Percentiles rank a stretch among this genome's conserved stretches.
Evolutionary conservation across 2,113 vertebrate species (phyloP).

Genomic region (Podilymbus podiceps): DNA sequence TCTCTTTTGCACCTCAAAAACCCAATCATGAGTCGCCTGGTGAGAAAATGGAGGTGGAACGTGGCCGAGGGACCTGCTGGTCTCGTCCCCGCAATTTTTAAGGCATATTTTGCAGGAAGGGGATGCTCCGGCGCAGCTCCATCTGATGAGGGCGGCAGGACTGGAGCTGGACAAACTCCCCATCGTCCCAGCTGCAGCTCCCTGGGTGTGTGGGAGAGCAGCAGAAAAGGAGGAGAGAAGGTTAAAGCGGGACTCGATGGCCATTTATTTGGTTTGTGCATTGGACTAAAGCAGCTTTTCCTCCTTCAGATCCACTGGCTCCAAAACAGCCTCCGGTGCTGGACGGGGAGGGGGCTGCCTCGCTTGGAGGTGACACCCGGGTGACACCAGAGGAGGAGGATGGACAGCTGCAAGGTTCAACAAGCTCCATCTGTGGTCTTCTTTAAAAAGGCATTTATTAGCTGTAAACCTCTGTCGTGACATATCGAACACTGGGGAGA

Average conservation of each 20-base stretch:
- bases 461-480: conserved; percentile 46
- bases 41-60: background rate
- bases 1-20: background rate
- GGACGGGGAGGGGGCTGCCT: background rate
- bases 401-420: background rate
- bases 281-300: background rate
- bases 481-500: background rate
- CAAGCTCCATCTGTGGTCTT: background rate
- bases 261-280: conserved; percentile 31
- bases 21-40: fast-evolving
- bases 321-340: background rate
- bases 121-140: background rate
- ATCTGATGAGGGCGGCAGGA: background rate
- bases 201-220: background rate
- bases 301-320: conserved; percentile 7
- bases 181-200: background rate
- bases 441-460: conserved; percentile 45
- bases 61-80: background rate
- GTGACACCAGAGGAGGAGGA: background rate
- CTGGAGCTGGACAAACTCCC: background rate
- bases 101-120: conserved; percentile 44
- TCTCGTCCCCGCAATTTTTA: background rate
- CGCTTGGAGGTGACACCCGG: background rate
- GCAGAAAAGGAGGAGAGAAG: background rate
- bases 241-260: background rate